These are phyloP conservation scores for Hoplias malabaricus DNA, from an alignment of 2,113 vertebrate genomes.

Conservation along the genomic window DNA sequence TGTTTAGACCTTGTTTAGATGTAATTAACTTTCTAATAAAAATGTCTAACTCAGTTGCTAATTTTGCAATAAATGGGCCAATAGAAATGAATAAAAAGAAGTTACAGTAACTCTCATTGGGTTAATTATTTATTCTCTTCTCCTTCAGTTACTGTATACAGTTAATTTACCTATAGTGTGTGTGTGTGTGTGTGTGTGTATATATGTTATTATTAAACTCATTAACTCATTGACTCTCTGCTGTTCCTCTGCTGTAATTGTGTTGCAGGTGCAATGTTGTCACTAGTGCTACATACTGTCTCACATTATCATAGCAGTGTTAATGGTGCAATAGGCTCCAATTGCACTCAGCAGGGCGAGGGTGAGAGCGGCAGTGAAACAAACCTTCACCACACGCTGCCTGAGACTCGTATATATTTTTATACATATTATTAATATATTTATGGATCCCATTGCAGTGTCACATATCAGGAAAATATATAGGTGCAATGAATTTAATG, in stretches of 20 bases:
- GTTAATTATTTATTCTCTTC: too few relatives aligned
- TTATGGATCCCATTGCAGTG: neutral
- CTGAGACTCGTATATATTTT: neutral
- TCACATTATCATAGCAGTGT: neutral
- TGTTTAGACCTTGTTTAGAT: too few relatives aligned
- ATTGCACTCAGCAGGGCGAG: neutral
- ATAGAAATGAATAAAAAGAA: too few relatives aligned
- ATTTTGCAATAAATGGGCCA: too few relatives aligned
- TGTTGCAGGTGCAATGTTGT: neutral
- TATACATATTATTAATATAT: too few relatives aligned
- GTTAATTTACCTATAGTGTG: too few relatives aligned
- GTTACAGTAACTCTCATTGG: too few relatives aligned
- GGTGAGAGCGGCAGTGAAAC: neutral
- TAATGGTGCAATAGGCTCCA: neutral
- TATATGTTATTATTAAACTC: neutral
- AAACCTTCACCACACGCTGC: neutral
- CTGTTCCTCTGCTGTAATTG: neutral
- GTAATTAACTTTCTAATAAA: too few relatives aligned
- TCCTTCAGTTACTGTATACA: too few relatives aligned
- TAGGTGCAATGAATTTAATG: neutral
- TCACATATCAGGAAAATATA: constrained; percentile 14
- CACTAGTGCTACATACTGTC: neutral
- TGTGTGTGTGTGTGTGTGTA: neutral
- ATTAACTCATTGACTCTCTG: neutral
- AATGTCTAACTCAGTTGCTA: too few relatives aligned